phyloP scores from a whole-genome alignment of 2,888 invertebrate species.

The Ormyrus rosae region DNA sequence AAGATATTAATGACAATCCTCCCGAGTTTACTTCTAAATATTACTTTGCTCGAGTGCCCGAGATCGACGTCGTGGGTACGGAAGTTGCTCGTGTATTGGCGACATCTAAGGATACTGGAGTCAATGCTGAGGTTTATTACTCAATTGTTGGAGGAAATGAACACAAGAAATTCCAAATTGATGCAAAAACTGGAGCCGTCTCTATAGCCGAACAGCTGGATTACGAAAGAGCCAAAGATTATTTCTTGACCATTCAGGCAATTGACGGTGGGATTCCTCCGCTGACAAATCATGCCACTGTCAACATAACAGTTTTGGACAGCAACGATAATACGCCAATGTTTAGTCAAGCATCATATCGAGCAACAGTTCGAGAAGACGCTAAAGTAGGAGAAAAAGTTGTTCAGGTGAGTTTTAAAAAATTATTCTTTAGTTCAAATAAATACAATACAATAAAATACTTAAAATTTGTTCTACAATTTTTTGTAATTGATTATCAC shows the following conservation, averaged over 20 bases:
- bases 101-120: slow-evolving; percentile 93
- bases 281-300: slow-evolving; percentile 89
- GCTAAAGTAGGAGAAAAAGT: slow-evolving; percentile 84
- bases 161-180: slow-evolving; percentile 88
- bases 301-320: slow-evolving; percentile 91
- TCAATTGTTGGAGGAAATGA: slow-evolving; percentile 92
- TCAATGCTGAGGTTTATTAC: slow-evolving; percentile 94
- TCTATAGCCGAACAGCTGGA: slow-evolving; percentile 88
- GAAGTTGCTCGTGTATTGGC: slow-evolving; percentile 91
- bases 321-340: slow-evolving; percentile 92
- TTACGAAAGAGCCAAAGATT: slow-evolving; percentile 90
- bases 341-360: slow-evolving; percentile 87
- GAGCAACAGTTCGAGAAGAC: slow-evolving; percentile 87
- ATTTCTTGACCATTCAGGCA: slow-evolving; percentile 92
- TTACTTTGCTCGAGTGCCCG: slow-evolving; percentile 87
- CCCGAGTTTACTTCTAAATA: slow-evolving; percentile 92
- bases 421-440: background rate
- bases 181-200: slow-evolving; percentile 85
- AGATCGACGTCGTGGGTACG: slow-evolving; percentile 86
- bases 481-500: background rate
- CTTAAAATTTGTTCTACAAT: background rate
- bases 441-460: background rate
- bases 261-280: slow-evolving; percentile 93
- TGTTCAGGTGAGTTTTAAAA: slow-evolving; percentile 79
- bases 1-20: slow-evolving; percentile 97